A percentile compares a stretch with the other conserved stretches of the same genome.
phyloP scores from a whole-genome alignment of 2,888 invertebrate species.

The Zelleria hepariella region DNA sequence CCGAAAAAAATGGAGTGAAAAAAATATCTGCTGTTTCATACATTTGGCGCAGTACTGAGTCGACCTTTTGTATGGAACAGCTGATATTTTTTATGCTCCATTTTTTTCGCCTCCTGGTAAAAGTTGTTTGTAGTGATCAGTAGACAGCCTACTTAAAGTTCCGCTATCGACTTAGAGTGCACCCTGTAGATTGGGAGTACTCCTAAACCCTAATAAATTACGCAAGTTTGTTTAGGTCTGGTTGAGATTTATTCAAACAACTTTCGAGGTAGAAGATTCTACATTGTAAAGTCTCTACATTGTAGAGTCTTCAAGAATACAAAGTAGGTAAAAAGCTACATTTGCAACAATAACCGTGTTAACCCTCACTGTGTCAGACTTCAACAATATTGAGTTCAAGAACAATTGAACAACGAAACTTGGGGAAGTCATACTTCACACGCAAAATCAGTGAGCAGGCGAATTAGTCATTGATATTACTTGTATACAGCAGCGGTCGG shows the following conservation, averaged over 20 bases:
- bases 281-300: not conserved
- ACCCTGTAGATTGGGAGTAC: not conserved
- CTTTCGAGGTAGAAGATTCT: too few relatives aligned
- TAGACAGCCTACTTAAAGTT: too few relatives aligned
- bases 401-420: not conserved
- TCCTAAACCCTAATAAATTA: not conserved
- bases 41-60: too few relatives aligned
- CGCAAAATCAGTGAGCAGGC: not conserved
- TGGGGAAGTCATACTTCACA: not conserved
- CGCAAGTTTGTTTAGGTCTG: not conserved
- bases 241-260: too few relatives aligned
- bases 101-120: too few relatives aligned
- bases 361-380: not conserved
- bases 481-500: not conserved
- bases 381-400: not conserved
- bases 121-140: too few relatives aligned
- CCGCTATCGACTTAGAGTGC: too few relatives aligned
- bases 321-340: not conserved
- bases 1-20: too few relatives aligned
- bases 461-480: not conserved
- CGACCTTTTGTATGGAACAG: too few relatives aligned
- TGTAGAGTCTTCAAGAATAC: not conserved
- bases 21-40: too few relatives aligned
- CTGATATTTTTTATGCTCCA: too few relatives aligned
- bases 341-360: not conserved